A percentile compares a stretch with the other conserved stretches of the same genome.
These are phyloP conservation scores for Drosophila kepulauana DNA, from an alignment of 1,140 invertebrate genomes.

Conservation along the genomic window DNA sequence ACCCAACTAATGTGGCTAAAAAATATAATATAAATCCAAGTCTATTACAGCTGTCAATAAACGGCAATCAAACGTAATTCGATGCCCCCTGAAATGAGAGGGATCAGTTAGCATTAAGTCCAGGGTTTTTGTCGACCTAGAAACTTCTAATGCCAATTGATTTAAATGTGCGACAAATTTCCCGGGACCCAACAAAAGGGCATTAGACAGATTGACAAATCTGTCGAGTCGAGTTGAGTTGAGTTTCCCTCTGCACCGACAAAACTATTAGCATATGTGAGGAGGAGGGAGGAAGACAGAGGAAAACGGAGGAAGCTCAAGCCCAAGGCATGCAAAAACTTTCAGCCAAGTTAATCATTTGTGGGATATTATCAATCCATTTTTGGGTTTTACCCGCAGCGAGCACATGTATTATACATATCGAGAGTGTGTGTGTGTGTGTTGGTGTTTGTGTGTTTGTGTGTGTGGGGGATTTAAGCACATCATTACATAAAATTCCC, in stretches of 20 bases:
- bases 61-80: constrained; percentile 65
- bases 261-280: constrained; percentile 78
- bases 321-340: constrained; percentile 62
- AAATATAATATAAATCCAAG: constrained; percentile 39
- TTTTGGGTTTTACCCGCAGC: constrained; percentile 66
- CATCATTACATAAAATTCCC: constrained; percentile 80
- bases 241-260: background rate
- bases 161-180: constrained; percentile 68
- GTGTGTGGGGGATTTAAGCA: constrained; percentile 62
- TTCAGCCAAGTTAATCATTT: constrained; percentile 81
- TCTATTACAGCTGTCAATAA: constrained; percentile 63
- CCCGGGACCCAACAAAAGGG: constrained; percentile 32
- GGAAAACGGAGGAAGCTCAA: too few species aligned
- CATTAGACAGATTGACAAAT: constrained; percentile 72
- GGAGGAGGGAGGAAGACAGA: background rate
- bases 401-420: constrained; percentile 5
- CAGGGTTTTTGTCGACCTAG: background rate
- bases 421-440: background rate
- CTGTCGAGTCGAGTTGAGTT: constrained; percentile 22
- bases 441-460: constrained; percentile 36
- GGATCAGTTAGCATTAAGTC: constrained; percentile 42
- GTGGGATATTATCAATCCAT: constrained; percentile 83
- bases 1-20: constrained; percentile 17
- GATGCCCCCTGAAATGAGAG: constrained; percentile 37
- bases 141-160: constrained; percentile 60